Evolutionary conservation across 2,888 invertebrate genomes (phyloP).

Genomic region (Aelia acuminata): DNA sequence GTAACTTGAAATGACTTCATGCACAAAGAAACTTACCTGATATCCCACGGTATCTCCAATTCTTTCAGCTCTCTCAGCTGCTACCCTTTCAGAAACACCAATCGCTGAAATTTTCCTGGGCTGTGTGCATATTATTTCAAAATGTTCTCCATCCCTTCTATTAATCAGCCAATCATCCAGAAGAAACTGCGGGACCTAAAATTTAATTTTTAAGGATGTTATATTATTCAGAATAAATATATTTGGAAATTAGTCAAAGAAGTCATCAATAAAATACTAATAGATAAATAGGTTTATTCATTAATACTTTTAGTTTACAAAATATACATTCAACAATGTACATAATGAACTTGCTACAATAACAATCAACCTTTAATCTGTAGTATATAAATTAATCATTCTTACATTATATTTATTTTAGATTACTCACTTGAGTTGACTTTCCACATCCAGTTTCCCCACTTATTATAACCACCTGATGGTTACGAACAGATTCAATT

Average conservation of each 20-base stretch:
- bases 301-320: background rate
- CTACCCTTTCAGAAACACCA: constrained; percentile 92
- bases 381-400: constrained; percentile 10
- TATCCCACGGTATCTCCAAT: constrained; percentile 83
- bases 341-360: background rate
- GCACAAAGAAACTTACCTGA: constrained; percentile 72
- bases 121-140: constrained; percentile 93
- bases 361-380: background rate
- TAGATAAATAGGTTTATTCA: too few relatives aligned
- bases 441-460: constrained; percentile 93
- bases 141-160: constrained; percentile 73
- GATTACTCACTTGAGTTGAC: constrained; percentile 91
- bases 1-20: too few relatives aligned
- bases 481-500: constrained; percentile 75
- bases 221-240: background rate
- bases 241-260: too few relatives aligned
- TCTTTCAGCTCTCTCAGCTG: constrained; percentile 86
- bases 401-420: constrained; percentile 74
- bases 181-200: constrained; percentile 90
- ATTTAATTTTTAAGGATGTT: background rate
- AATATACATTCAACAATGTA: background rate
- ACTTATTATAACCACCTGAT: constrained; percentile 80
- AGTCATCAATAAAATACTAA: too few relatives aligned
- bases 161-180: constrained; percentile 87
- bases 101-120: constrained; percentile 93